phyloP scores from a whole-genome alignment of 1,140 invertebrate species.

The Atta cephalotes region DNA sequence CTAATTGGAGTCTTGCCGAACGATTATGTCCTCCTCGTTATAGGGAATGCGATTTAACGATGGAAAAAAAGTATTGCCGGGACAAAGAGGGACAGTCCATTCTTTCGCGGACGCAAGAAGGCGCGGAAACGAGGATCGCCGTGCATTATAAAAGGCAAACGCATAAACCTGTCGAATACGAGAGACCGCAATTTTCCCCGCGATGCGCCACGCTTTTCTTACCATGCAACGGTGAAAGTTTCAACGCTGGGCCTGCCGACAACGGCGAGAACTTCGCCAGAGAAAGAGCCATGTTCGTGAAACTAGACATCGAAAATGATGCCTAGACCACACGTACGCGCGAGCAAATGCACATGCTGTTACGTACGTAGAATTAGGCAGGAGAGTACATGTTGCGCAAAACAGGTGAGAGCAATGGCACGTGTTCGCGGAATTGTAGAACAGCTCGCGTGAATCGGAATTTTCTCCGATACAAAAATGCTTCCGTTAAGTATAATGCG shows the following conservation, averaged over 20 bases:
- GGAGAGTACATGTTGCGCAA: slow-evolving; percentile 4
- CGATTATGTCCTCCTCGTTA: slow-evolving; percentile 43
- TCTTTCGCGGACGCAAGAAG: slow-evolving; percentile 6
- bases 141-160: slow-evolving; percentile 38
- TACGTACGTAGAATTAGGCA: slow-evolving; percentile 32
- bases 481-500: not conserved
- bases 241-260: slow-evolving; percentile 1
- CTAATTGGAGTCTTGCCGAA: slow-evolving; percentile 43
- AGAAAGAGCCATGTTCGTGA: slow-evolving; percentile 20
- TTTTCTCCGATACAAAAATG: not conserved
- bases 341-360: slow-evolving; percentile 13
- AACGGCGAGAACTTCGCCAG: not conserved
- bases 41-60: slow-evolving; percentile 36
- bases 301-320: slow-evolving; percentile 34
- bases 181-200: slow-evolving; percentile 47
- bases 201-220: slow-evolving; percentile 32
- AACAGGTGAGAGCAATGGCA: slow-evolving; percentile 16
- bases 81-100: not conserved
- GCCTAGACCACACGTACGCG: not conserved
- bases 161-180: slow-evolving; percentile 42
- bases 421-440: slow-evolving; percentile 32
- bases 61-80: slow-evolving; percentile 28
- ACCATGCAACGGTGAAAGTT: slow-evolving; percentile 47
- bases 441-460: not conserved
- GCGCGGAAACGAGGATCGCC: slow-evolving; percentile 13